Percentiles rank a stretch among this genome's conserved stretches.
Conservation (phyloP, 2,797 vertebrate species). For the Aeoliscus strigatus region DNA sequence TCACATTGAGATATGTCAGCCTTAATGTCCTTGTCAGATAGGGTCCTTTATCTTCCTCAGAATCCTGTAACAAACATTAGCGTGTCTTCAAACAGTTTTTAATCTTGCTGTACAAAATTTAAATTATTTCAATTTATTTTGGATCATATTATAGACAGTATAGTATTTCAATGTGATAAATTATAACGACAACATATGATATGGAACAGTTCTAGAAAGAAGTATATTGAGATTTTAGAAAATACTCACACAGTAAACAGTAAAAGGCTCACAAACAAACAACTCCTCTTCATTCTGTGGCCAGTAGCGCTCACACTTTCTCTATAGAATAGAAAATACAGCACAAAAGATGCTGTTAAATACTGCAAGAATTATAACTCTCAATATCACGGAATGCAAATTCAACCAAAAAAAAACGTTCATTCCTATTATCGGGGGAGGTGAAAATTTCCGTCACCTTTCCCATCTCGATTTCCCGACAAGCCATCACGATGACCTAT, state of each 20-base stretch:
- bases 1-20: slow-evolving; percentile 70
- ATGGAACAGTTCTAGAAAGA: background rate
- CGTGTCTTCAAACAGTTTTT: no score
- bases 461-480: slow-evolving; percentile 96
- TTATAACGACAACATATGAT: slow-evolving; percentile 5
- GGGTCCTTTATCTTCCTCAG: slow-evolving; percentile 82
- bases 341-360: no score
- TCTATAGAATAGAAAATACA: slow-evolving; percentile 71
- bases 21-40: slow-evolving; percentile 84
- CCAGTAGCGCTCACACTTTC: slow-evolving; percentile 97
- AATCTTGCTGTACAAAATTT: no score
- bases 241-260: slow-evolving; percentile 84
- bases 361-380: no score
- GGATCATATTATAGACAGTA: background rate
- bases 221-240: background rate
- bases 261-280: slow-evolving; percentile 80
- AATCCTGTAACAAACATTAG: slow-evolving; percentile 73
- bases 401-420: background rate
- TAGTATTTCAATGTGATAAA: background rate
- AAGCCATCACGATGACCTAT: slow-evolving; percentile 92
- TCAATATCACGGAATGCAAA: background rate
- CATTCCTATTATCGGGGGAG: background rate
- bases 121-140: no score
- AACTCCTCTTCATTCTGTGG: slow-evolving; percentile 63
- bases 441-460: slow-evolving; percentile 75